Base-by-base conservation (phyloP, 2,113 vertebrate species). In the Excalfactoria chinensis region DNA sequence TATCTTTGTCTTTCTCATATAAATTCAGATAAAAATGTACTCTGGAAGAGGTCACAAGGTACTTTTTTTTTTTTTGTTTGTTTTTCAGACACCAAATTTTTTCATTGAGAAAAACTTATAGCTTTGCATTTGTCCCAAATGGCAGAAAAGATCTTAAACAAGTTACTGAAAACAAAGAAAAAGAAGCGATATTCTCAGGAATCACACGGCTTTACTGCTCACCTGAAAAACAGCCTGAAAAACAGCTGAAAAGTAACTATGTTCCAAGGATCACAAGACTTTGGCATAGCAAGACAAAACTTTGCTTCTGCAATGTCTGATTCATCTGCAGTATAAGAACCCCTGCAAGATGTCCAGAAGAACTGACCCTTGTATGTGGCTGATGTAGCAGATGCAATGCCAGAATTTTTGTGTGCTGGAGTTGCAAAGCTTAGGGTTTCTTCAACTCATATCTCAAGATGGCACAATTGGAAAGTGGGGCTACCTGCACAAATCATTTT, bases 301-400 rank as follows among this genome's bases (percentile, higher is more conserved):
- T 81, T 58, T 8, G 14, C 20, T 78, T 64, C 63, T 68, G 34
- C 19, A 64, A 55, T n/a, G 23, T 64, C 32, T 73, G 48, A 14
- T 19, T 1, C 0, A 0, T 15, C 22, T 4, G 3, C 71, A 75
- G 2, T 8, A 30, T 3, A 63, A 28, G 12, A 84, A 35, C 6
- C 18, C 51, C 30, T 69, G 56, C 16, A 41, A 17, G 4, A 5
- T 4, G 3, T 41, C 1, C 10, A 34, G 21, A 37, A 20, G 49
- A 62, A 32, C 17, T 69, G 35, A 13, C 25, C 28, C 58, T 63
- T 23, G 49, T 53, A n/a, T 13, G 2, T 17, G 64, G 28, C 44
- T 43, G 18, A 30, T 25, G 23, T 0, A 3, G 40, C 14, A 53
- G 26, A 34, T 17, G 14, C 20, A 49, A 43, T 10, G 26, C 12